Base-by-base conservation (phyloP, 2,888 invertebrate species). In the Miltochrista miniata region DNA sequence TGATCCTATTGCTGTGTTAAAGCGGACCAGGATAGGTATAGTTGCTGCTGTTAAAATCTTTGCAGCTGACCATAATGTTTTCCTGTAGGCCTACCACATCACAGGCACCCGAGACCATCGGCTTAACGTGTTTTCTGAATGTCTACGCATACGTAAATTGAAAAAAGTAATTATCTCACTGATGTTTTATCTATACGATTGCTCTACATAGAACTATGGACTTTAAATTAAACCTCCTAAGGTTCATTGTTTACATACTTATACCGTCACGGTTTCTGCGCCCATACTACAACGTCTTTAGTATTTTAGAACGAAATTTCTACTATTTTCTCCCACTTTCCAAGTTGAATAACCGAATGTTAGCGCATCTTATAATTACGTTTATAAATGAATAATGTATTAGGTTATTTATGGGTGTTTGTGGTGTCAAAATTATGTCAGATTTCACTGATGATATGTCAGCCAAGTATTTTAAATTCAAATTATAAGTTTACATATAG, bases 291-390 rank as follows among this genome's bases (percentile, higher is more conserved):
- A n/a, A 77, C 79, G 78, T 76, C 80, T 78, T 70, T 72, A 67
- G 72, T 70, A 68, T 79, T 79, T 60, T 43, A 48, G 58, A 73
- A 82, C 75, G 82, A 85, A 24, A 85, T 88, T 85, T 88, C 87
- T 85, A 86, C 77, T 62, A 85, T 85, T 88, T 87, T 89, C 87
- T 87, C 85, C 74, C 76, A 78, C 87, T 89, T 88, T 89, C 87
- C 74, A 85, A 76, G 88, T 90, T 90, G 87, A 90, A 89, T 86
- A 88, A 89, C 88, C 85, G 72, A 59, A 54, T 57, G 78, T 79
- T 74, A 78, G 72, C 74, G 72, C 77, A 81, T 83, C 74, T 56
- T 51, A 68, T 75, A 79, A 84, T 85, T 85, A 78, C 79, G 72
- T 76, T 76, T 64, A 53, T 56, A 56, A n/a, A 10, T 64, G 59